A percentile compares a stretch with the other conserved stretches of the same genome.
phyloP scores from a whole-genome alignment of 2,797 vertebrate species.

The Champsocephalus gunnari region DNA sequence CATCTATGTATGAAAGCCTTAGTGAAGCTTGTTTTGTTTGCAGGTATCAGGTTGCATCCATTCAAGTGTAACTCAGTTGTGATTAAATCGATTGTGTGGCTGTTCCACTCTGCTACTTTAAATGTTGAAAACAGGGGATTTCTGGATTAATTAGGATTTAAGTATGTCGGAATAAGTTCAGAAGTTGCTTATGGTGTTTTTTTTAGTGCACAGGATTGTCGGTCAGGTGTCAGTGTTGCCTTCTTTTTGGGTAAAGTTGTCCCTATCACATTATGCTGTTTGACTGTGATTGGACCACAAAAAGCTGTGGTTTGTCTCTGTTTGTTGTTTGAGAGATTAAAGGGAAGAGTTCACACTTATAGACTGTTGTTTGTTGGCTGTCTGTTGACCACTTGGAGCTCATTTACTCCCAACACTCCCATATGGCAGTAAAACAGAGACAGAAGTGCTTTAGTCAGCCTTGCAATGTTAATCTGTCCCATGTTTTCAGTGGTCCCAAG shows the following conservation, averaged over 20 bases:
- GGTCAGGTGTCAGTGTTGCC: neutral
- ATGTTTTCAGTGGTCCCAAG: slow-evolving; percentile 12
- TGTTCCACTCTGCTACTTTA: neutral
- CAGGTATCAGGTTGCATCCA: neutral
- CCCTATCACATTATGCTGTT: neutral
- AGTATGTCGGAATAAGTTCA: neutral
- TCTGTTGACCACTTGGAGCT: slow-evolving; percentile 13
- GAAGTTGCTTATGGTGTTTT: neutral
- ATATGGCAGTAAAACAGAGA: neutral
- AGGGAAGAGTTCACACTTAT: neutral
- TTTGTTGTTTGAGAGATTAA: neutral
- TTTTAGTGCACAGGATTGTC: neutral
- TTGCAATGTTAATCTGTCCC: slow-evolving; percentile 16
- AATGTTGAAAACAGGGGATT: neutral
- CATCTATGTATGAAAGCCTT: neutral
- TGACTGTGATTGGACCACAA: neutral
- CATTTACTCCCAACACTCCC: neutral
- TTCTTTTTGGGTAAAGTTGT: neutral
- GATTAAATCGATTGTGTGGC: neutral
- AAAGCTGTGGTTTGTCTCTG: neutral
- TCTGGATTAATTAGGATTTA: neutral
- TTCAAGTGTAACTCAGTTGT: neutral
- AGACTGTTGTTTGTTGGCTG: slow-evolving; percentile 12
- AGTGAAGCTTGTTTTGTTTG: neutral
- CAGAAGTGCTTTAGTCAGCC: neutral